Evolutionary conservation across 2,797 vertebrate genomes (phyloP), one percentile per base, ranked within the genome.

Genomic region (Neomorphus geoffroyi): DNA sequence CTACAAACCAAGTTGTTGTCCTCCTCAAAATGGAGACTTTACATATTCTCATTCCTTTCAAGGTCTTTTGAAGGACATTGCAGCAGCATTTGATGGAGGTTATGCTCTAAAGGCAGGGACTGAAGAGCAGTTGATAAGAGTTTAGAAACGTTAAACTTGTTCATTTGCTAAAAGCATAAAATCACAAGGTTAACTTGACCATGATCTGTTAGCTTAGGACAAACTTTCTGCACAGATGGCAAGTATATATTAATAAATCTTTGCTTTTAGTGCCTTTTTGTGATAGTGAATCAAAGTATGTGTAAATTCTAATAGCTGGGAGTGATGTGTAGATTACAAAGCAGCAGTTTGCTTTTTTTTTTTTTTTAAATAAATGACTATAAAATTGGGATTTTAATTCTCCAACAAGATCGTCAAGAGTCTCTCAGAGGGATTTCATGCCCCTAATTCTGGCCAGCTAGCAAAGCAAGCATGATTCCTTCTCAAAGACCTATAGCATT

Each of bases 221-320:
- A 73, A 35, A 2, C 11, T 81, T 94, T 97, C 89, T 85, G 78
- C 39, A 56, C 70, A 92, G 91, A 96, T 85, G 75, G 85, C 81
- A 92, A 95, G 89, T 58, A 46, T 95, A 96, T 96, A 92, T 91
- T 96, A 96, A 96, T 86, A 92, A 80, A 39, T 17, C 19, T 48
- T 58, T 85, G 37, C 28, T 95, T 88, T 26, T 81, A 57, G 58
- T 62, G 72, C 37, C 27, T 81, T 93, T 89, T 83, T 65, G 57
- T 67, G 75, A 41, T 53, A 70, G 65, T 64, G 91, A 83, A 90
- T 62, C 50, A 26, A 92, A 88, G 18, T 70, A 50, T 1, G 5
- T 11, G 4, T 75, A 57, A 80, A 60, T 26, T 62, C 41, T 27
- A 41, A 26, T 24, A 73, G 50, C 18, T 50, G 56, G 21, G 45